These are phyloP conservation scores for Malurus leucopterus DNA, from an alignment of 2,797 vertebrate genomes.

Conservation along the genomic window DNA sequence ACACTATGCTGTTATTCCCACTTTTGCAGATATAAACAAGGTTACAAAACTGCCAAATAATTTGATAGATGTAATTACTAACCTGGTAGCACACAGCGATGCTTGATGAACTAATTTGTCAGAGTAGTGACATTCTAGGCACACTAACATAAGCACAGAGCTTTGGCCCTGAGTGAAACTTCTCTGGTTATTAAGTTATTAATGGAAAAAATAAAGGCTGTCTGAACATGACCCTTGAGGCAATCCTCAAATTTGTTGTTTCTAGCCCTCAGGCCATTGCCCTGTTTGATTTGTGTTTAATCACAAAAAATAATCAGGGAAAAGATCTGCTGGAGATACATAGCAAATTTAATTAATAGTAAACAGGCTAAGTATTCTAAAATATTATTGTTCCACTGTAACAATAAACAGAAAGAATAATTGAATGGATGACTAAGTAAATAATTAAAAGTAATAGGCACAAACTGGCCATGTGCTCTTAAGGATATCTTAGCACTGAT, in stretches of 20 bases:
- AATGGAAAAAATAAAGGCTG: slow-evolving; percentile 19
- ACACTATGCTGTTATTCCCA: not conserved
- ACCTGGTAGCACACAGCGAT: not conserved
- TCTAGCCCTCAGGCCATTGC: not conserved
- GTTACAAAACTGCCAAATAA: not conserved
- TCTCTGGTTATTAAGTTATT: slow-evolving; percentile 14
- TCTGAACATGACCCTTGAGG: not conserved
- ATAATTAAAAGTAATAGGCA: not conserved
- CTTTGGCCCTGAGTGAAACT: slow-evolving; percentile 2
- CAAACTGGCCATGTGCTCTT: not conserved
- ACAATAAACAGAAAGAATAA: not conserved
- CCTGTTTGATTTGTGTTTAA: not conserved
- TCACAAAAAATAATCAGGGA: slow-evolving; percentile 8
- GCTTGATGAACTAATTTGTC: slow-evolving; percentile 13
- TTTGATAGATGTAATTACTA: not conserved
- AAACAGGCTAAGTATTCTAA: not conserved
- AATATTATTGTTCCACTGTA: not conserved
- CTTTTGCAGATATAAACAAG: not conserved
- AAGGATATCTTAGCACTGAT: not conserved
- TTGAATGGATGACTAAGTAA: not conserved
- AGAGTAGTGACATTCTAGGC: not conserved
- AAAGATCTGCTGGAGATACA: not conserved
- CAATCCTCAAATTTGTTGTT: slow-evolving; percentile 31
- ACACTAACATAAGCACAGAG: slow-evolving; percentile 1
- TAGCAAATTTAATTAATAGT: not conserved